Evolutionary conservation across 2,888 invertebrate species (phyloP).

Genomic region (Apantesis nais): DNA sequence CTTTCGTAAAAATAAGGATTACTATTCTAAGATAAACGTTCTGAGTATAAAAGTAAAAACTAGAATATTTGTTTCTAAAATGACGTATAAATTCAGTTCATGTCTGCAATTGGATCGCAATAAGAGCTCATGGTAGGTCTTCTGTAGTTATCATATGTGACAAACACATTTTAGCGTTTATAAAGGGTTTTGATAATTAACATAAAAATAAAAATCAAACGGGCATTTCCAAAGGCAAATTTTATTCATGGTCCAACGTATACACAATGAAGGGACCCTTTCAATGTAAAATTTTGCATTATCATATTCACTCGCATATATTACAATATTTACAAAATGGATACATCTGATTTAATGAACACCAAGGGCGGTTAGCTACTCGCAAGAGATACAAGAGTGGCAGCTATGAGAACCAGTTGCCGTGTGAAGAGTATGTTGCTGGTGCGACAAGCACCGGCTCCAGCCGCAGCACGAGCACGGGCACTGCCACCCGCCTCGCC

Average conservation of each 20-base stretch:
- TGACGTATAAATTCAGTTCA: no score
- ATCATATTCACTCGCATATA: constrained; percentile 73
- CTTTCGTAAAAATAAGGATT: no score
- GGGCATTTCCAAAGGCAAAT: constrained; percentile 78
- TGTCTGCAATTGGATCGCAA: no score
- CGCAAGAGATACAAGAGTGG: constrained; percentile 70
- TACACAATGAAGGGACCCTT: constrained; percentile 84
- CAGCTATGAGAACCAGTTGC: constrained; percentile 61
- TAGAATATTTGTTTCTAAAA: no score
- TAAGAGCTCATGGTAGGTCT: no score
- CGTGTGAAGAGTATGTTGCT: constrained; percentile 53
- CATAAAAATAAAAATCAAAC: constrained; percentile 48
- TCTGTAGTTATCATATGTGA: no score
- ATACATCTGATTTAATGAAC: constrained; percentile 73
- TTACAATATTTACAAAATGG: constrained; percentile 83
- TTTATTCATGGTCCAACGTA: constrained; percentile 85
- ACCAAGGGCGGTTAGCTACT: constrained; percentile 76
- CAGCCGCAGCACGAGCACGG: constrained; percentile 64
- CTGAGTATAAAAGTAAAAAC: no score
- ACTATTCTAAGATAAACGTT: no score
- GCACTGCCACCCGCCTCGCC: constrained; percentile 75
- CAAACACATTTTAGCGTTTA: background rate
- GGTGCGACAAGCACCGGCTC: constrained; percentile 57
- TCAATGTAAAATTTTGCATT: constrained; percentile 83
- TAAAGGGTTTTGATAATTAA: background rate